These are phyloP conservation scores for Pleuronectes platessa DNA, from an alignment of 2,113 vertebrate genomes.

Conservation along the genomic window DNA sequence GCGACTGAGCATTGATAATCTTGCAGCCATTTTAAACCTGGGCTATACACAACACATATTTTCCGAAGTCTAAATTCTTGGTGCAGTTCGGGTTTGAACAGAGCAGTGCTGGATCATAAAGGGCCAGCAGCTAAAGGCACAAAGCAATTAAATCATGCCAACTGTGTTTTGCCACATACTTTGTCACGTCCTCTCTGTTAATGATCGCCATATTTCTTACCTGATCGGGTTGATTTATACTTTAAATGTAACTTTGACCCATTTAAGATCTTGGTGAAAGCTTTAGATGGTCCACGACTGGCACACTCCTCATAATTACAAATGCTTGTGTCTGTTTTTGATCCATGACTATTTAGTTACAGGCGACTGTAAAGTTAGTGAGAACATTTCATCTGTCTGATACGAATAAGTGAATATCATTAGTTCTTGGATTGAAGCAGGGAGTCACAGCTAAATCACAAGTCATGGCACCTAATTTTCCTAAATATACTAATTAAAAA, in stretches of 20 bases:
- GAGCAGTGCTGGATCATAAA: not conserved
- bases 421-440: too few species aligned
- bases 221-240: not conserved
- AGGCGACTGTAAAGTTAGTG: not conserved
- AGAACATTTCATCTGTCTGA: not conserved
- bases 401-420: too few species aligned
- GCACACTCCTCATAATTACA: not conserved
- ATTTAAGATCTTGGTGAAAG: not conserved
- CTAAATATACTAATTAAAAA: too few species aligned
- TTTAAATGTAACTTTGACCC: not conserved
- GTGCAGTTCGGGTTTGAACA: not conserved
- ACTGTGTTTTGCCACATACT: conserved; percentile 1
- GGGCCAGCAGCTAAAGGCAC: conserved; percentile 1
- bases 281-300: not conserved
- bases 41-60: too few species aligned
- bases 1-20: not conserved
- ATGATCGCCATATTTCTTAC: conserved; percentile 20
- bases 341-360: not conserved
- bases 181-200: conserved; percentile 9
- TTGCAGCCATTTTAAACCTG: not conserved
- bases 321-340: not conserved
- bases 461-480: too few species aligned
- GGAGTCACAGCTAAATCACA: too few species aligned
- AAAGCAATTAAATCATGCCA: conserved; percentile 21
- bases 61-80: not conserved